Evolutionary conservation across 2,113 vertebrate genomes (phyloP).

Genomic region (Neolamprologus sp.): DNA sequence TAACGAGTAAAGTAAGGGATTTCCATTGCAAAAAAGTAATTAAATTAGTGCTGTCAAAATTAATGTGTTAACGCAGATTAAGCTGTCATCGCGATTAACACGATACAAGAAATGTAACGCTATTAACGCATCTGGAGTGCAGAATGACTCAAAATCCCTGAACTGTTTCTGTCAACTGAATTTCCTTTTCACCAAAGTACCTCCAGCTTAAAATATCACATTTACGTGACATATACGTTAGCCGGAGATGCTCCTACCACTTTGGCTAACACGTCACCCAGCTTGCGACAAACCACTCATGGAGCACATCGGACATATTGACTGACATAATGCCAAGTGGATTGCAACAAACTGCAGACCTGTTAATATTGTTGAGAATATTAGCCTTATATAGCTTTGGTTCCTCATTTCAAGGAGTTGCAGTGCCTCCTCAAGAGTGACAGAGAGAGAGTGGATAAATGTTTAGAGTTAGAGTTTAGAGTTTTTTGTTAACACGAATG

Average conservation of each 20-base stretch:
- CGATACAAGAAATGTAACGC: neutral
- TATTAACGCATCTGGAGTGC: neutral
- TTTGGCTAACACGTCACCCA: neutral
- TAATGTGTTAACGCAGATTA: neutral
- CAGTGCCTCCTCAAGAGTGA: neutral
- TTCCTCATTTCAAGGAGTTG: neutral
- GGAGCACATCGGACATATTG: fast-evolving
- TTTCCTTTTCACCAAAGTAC: neutral
- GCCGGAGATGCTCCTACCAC: neutral
- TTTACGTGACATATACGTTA: neutral
- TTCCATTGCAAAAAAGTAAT: neutral
- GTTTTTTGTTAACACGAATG: no score
- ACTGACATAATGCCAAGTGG: neutral
- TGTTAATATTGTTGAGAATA: neutral
- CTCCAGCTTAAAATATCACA: neutral
- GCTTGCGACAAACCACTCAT: neutral
- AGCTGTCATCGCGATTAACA: neutral
- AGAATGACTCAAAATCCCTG: neutral
- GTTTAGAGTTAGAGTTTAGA: no score
- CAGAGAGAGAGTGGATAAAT: no score
- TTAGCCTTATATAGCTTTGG: neutral
- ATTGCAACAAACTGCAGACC: neutral
- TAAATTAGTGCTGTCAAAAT: neutral
- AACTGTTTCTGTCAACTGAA: neutral
- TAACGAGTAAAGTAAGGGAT: neutral